Evolutionary conservation across 2,113 vertebrate species (phyloP), one percentile per base, ranked within the genome.

Genomic region (Picathartes gymnocephalus): DNA sequence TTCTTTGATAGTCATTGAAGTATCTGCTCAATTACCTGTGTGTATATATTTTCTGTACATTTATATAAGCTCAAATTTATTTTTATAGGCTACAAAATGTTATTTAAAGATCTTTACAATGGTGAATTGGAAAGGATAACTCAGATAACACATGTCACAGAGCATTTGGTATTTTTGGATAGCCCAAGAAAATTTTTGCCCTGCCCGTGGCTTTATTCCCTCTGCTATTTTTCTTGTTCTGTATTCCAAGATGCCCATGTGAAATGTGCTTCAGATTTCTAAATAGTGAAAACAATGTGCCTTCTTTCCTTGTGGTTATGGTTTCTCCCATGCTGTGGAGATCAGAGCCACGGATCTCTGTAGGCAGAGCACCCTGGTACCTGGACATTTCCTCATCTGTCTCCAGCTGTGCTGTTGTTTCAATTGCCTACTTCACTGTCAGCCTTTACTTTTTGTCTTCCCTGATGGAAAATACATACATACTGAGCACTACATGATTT

Each of bases 361-460:
- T 42, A 60, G 39, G 27, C 15, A 62, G 57, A 85, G 33, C 23
- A 58, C 33, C 6, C 54, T 64, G 19, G 10, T 31, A 65, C 19
- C 60, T 61, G 35, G n/a, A 11, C 18, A 48, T 51, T 65, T 92
- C 66, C 31, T 65, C 50, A 12, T 40, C 50, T 73, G 4, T 31
- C 58, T 76, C 37, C 27, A 76, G 53, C 27, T 85, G 65, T 28
- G 14, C 51, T 62, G 40, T 21, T 15, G 13, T 80, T 90, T n/a
- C 54, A 42, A 25, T 51, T 73, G 50, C 83, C 81, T 42, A 21
- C 58, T 20, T 54, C 39, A 27, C 58, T 45, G 11, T 53, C 0
- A 15, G 69, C 71, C 62, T 95, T 88, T 82, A 60, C 40, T 90
- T 64, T 92, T 80, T 72, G 54, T 90, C 58, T 90, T 77, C n/a